phyloP scores from a whole-genome alignment of 2,113 vertebrate species.

The Kryptolebias marmoratus region DNA sequence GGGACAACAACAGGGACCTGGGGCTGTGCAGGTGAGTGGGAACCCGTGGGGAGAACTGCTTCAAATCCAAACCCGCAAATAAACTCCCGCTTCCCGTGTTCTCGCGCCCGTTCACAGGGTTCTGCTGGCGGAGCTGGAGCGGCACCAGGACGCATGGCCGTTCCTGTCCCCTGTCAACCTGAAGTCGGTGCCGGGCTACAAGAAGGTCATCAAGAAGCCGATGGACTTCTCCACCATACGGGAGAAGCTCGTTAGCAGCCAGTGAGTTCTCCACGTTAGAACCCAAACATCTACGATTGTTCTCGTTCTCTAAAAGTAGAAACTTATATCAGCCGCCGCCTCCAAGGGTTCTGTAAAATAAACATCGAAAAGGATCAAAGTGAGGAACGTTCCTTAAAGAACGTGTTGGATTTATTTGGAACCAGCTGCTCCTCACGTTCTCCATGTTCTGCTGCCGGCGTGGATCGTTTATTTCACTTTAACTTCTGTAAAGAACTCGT shows the following conservation, averaged over 20 bases:
- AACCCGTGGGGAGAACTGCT: too few relatives aligned
- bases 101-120: slow-evolving; percentile 76
- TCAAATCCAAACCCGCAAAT: not conserved
- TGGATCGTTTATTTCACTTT: too few relatives aligned
- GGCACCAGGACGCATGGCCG: slow-evolving; percentile 98
- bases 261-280: slow-evolving; percentile 84
- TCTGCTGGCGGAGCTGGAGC: slow-evolving; percentile 95
- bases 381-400: too few relatives aligned
- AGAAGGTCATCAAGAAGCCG: slow-evolving; percentile 98
- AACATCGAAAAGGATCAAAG: too few relatives aligned
- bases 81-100: not conserved
- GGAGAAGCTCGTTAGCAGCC: slow-evolving; percentile 97
- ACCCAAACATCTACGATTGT: too few relatives aligned
- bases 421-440: too few relatives aligned
- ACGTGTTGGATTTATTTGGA: too few relatives aligned
- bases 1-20: slow-evolving; percentile 93
- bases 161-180: slow-evolving; percentile 97
- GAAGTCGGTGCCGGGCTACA: slow-evolving; percentile 97
- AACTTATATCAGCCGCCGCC: too few relatives aligned
- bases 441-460: too few relatives aligned
- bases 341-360: too few relatives aligned
- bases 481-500: too few relatives aligned
- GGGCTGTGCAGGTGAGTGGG: slow-evolving; percentile 89
- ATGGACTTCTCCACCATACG: slow-evolving; percentile 99
- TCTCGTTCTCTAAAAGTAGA: too few relatives aligned